Base-by-base conservation (phyloP, 2,888 invertebrate species). In the Lasius fuliginosus region DNA sequence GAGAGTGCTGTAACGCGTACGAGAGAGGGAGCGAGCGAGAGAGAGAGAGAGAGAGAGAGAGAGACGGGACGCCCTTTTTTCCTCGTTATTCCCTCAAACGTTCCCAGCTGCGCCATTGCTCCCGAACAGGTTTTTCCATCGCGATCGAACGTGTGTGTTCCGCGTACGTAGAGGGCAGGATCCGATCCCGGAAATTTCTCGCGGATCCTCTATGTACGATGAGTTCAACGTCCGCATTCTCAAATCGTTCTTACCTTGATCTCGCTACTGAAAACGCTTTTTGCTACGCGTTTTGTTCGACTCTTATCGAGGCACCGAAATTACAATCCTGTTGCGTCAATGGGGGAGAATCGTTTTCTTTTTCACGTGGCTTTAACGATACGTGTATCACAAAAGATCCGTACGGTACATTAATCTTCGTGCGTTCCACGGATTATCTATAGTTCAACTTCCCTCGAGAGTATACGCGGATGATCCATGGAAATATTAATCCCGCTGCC, bases 41-140 rank as follows among this genome's bases (percentile, higher is more conserved):
- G 23, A 23, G 23, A 83, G 76, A 23, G 23, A 23, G 58, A 73
- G 53, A 60, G 76, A 83, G 65, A 74, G 49, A 83, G 76, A 71
- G 75, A 82, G 58, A 86, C 68, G 67, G 42, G 69, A 69, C 62
- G 68, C 83, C 58, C 75, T 87, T 85, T 90, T 85, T 86, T 68
- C 82, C 84, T 87, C 85, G 85, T 84, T 88, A 90, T 86, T 87
- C 83, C 88, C 86, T 88, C 90, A 91, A 90, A 91, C 87, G 91
- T 88, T 91, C 87, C 87, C 83, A 87, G 83, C 85, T 87, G 84
- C 88, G 77, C 91, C 89, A 88, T 90, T 90, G 90, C 88, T 86
- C 88, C 76, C 89, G 87, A 88, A 88, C 86, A 85, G 89, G 86
- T 88, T 85, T 89, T 85, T 88, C 85, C 83, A 83, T 83, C 76